Evolutionary conservation across 2,113 vertebrate species (phyloP).

Genomic region (Gallinago jamesoni): DNA sequence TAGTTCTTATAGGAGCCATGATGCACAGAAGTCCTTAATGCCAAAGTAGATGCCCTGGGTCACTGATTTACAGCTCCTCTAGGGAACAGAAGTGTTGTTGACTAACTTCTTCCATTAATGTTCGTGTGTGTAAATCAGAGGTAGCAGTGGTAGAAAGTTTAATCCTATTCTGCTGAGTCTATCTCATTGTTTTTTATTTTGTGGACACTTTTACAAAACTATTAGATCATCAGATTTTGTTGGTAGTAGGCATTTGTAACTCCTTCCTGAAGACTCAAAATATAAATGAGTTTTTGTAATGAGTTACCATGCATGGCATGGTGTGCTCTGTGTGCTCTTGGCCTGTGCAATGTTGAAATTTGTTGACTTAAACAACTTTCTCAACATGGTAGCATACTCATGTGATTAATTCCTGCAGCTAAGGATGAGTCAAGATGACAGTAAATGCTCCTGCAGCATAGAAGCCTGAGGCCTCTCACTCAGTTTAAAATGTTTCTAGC

Average conservation of each 20-base stretch:
- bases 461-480: not conserved
- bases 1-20: not conserved
- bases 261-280: not conserved
- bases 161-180: not conserved
- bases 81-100: not conserved
- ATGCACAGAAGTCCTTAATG: not conserved
- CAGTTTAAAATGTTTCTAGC: not conserved
- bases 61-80: not conserved
- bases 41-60: not conserved
- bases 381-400: not conserved
- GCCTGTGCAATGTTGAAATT: not conserved
- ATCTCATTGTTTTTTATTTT: not conserved
- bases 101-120: not conserved
- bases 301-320: not conserved
- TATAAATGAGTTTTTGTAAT: not conserved
- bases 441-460: not conserved
- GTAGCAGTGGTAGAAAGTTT: not conserved
- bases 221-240: not conserved
- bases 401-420: not conserved
- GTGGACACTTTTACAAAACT: not conserved
- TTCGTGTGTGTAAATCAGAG: not conserved
- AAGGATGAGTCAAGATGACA: not conserved
- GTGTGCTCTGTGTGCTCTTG: not conserved
- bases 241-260: not conserved
- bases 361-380: not conserved